These are phyloP conservation scores for Anhinga rufa DNA, from an alignment of 2,113 vertebrate genomes.

Conservation along the genomic window DNA sequence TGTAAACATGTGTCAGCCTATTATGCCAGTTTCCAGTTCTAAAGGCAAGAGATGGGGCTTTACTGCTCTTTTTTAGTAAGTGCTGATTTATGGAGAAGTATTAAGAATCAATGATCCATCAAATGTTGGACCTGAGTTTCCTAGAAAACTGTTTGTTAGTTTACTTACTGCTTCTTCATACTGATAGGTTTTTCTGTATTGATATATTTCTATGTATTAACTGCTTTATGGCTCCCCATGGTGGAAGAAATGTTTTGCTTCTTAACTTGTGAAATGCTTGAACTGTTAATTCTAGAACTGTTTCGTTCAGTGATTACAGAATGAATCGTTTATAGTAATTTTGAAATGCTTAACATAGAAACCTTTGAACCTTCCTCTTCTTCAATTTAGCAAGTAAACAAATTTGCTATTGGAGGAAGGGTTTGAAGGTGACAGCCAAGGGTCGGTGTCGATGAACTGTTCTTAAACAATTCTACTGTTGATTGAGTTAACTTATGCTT, in stretches of 20 bases:
- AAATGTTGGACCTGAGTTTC: background rate
- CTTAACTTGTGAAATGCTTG: background rate
- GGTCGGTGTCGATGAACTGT: background rate
- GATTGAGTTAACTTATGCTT: background rate
- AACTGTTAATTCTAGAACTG: background rate
- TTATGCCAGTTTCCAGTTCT: background rate
- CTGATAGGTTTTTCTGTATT: background rate
- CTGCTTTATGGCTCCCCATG: background rate
- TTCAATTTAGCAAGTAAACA: background rate
- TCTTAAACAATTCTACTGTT: slow-evolving; percentile 22
- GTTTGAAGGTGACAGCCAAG: background rate
- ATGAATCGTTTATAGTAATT: background rate
- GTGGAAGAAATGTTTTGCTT: background rate
- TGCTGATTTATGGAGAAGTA: slow-evolving; percentile 6
- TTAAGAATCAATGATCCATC: slow-evolving; percentile 11
- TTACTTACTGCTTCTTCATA: background rate
- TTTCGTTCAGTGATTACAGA: background rate
- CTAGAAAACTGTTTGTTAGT: background rate
- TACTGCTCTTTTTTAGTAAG: slow-evolving; percentile 4
- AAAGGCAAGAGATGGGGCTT: background rate
- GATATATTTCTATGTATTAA: background rate
- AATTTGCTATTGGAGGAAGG: background rate
- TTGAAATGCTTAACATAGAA: background rate
- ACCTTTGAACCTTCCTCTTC: background rate
- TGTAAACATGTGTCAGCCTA: slow-evolving; percentile 4